A percentile compares a stretch with the other conserved stretches of the same genome.
phyloP scores from a whole-genome alignment of 2,113 vertebrate species.

The Paraplagusia blochii region DNA sequence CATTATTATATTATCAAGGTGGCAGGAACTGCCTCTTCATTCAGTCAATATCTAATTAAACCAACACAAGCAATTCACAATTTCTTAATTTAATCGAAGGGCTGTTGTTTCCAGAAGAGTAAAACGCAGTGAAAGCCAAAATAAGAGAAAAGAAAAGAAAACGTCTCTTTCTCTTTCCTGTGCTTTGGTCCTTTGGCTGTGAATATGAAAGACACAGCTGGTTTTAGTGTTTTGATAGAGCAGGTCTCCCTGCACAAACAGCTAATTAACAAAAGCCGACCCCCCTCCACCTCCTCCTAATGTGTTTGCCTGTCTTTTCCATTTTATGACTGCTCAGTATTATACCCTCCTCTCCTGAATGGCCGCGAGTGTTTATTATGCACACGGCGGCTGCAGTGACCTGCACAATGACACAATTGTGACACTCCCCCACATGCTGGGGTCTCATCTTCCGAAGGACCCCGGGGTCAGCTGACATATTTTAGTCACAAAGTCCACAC shows the following conservation, averaged over 20 bases:
- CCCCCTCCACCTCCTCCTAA: conserved; percentile 63
- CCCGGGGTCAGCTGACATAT: conserved; percentile 65
- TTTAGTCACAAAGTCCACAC: conserved; percentile 52
- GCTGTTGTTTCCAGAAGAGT: not conserved
- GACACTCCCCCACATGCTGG: conserved; percentile 55
- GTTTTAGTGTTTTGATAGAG: conserved; percentile 88
- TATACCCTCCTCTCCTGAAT: conserved; percentile 61
- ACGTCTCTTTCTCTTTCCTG: conserved; percentile 53
- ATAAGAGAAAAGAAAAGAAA: conserved; percentile 58
- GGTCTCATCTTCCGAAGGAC: conserved; percentile 48
- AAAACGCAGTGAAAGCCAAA: conserved; percentile 30
- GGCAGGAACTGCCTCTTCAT: too few species aligned
- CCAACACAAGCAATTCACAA: too few species aligned
- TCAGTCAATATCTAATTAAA: too few species aligned
- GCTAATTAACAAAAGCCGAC: conserved; percentile 85
- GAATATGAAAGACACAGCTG: conserved; percentile 91
- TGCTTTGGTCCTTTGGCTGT: conserved; percentile 59
- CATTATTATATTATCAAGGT: too few species aligned
- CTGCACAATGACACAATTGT: conserved; percentile 69
- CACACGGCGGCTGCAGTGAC: conserved; percentile 48
- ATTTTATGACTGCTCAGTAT: conserved; percentile 75
- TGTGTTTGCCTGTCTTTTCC: conserved; percentile 69
- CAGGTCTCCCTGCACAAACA: conserved; percentile 82
- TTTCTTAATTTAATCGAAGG: too few species aligned
- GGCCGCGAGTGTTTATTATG: conserved; percentile 69